Conservation (phyloP, 2,888 invertebrate species). For the Pseudanteris insignis region DNA sequence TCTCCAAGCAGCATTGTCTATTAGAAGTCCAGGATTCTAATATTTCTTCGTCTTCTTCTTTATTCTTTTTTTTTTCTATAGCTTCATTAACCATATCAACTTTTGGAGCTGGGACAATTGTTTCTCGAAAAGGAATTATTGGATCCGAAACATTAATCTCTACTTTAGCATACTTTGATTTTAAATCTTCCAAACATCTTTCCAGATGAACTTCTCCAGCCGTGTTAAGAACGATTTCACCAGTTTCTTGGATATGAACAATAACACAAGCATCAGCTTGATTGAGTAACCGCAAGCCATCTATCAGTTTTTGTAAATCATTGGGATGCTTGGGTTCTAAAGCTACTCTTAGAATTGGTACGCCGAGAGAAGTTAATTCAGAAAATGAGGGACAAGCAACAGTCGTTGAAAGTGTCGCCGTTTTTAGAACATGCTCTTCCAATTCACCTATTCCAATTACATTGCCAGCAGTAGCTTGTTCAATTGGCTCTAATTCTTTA, state of each 20-base stretch:
- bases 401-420: conserved; percentile 86
- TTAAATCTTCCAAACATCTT: conserved; percentile 92
- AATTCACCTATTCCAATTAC: conserved; percentile 89
- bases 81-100: conserved; percentile 87
- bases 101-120: conserved; percentile 82
- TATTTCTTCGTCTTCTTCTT: conserved; percentile 47
- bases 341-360: conserved; percentile 93
- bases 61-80: conserved; percentile 72
- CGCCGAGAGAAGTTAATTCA: conserved; percentile 78
- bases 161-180: conserved; percentile 82
- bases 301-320: conserved; percentile 79
- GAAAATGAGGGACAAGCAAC: conserved; percentile 87
- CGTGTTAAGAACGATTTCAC: conserved; percentile 93
- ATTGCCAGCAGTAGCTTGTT: conserved; percentile 88
- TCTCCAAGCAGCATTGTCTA: conserved; percentile 75
- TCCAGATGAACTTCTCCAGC: conserved; percentile 98
- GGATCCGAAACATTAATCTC: conserved; percentile 92
- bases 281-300: conserved; percentile 85
- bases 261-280: conserved; percentile 95
- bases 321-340: conserved; percentile 85
- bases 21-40: conserved; percentile 72
- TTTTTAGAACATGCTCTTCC: conserved; percentile 85
- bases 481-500: conserved; percentile 82
- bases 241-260: conserved; percentile 89
- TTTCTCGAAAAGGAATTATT: conserved; percentile 96